Evolutionary conservation across 2,888 invertebrate genomes (phyloP).

Genomic region (Lithosia quadra): DNA sequence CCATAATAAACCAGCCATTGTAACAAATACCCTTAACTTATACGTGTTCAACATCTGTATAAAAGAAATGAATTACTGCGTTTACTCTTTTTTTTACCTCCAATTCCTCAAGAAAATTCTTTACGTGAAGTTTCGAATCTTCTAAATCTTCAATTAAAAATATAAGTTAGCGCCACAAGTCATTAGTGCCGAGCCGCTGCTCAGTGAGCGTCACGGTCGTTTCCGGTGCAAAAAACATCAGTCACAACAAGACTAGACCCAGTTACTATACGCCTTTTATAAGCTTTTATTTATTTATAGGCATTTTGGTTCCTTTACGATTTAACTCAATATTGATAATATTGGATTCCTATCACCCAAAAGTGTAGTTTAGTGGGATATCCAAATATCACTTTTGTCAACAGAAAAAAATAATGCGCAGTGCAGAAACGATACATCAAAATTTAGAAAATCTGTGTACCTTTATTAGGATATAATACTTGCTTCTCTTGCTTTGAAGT

Average conservation of each 20-base stretch:
- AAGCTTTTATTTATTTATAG: slow-evolving; percentile 13
- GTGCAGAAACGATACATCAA: too few species aligned
- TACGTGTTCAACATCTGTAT: slow-evolving; percentile 3
- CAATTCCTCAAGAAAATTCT: slow-evolving; percentile 7
- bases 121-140: not conserved
- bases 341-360: too few species aligned
- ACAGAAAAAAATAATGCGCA: too few species aligned
- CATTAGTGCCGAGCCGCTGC: slow-evolving; percentile 48
- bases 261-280: slow-evolving; percentile 9
- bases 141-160: slow-evolving; percentile 43
- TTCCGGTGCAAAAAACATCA: slow-evolving; percentile 50
- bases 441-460: too few species aligned
- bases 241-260: slow-evolving; percentile 46
- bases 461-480: not conserved
- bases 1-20: not conserved
- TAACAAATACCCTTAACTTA: not conserved
- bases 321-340: too few species aligned
- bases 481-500: not conserved
- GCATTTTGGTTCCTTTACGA: not conserved
- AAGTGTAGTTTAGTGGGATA: too few species aligned
- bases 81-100: not conserved
- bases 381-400: too few species aligned
- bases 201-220: slow-evolving; percentile 44
- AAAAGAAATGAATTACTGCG: not conserved
- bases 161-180: slow-evolving; percentile 48